phyloP scores from a whole-genome alignment of 2,113 vertebrate species.

The Ploceus nigricollis region DNA sequence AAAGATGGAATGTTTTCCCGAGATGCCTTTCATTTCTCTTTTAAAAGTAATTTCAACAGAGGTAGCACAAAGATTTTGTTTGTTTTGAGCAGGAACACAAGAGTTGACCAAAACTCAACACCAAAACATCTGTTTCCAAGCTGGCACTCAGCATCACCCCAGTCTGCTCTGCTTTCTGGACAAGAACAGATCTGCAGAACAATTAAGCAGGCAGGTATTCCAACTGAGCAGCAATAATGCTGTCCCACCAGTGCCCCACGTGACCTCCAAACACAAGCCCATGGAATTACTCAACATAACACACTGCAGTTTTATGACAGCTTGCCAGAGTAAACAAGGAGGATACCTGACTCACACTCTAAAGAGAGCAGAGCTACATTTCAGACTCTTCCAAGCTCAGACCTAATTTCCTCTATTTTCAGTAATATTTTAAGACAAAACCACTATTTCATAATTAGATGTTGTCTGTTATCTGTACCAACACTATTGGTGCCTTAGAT shows the following conservation, averaged over 20 bases:
- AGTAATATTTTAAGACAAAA: neutral
- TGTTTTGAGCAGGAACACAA: neutral
- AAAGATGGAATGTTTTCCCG: neutral
- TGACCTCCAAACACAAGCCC: neutral
- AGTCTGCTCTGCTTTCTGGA: neutral
- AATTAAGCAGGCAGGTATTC: neutral
- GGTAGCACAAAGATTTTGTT: neutral
- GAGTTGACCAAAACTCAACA: neutral
- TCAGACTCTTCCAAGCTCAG: neutral
- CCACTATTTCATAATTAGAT: neutral
- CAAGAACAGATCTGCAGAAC: neutral
- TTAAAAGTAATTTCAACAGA: neutral
- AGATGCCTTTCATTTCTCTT: neutral
- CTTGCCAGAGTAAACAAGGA: slow-evolving; percentile 38
- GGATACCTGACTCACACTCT: slow-evolving; percentile 19
- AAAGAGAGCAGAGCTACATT: neutral
- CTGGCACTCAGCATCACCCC: neutral
- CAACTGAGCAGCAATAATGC: neutral
- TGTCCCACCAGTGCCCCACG: neutral
- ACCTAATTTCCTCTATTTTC: neutral
- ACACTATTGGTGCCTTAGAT: neutral
- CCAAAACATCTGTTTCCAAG: neutral
- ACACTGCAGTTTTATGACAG: neutral
- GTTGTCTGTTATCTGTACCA: neutral
- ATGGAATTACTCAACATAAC: slow-evolving; percentile 13